Evolutionary conservation across 2,797 vertebrate genomes (phyloP).

Genomic region (Oreochromis grahami): DNA sequence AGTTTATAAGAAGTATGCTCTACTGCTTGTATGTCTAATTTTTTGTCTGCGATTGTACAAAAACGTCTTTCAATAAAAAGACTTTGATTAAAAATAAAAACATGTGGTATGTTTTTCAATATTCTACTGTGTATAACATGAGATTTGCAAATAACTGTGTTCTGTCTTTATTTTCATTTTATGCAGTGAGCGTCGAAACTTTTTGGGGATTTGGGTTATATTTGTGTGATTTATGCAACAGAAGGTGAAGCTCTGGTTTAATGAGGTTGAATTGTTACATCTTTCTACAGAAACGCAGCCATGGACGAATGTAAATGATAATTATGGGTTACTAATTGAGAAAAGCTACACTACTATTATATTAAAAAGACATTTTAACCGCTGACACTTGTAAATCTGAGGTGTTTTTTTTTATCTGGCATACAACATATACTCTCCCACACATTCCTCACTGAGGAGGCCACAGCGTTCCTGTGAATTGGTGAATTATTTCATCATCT

Average conservation of each 20-base stretch:
- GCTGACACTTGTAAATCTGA: neutral
- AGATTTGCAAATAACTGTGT: neutral
- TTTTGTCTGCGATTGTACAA: neutral
- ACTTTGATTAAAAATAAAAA: no score
- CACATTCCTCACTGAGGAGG: conserved; percentile 1
- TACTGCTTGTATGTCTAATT: neutral
- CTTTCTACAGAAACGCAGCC: neutral
- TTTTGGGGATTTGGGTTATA: neutral
- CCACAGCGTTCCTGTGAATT: neutral
- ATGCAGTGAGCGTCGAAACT: neutral
- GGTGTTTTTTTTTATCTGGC: fast-evolving
- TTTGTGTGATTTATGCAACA: conserved; percentile 23
- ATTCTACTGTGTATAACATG: neutral
- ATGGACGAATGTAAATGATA: neutral
- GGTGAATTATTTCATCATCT: neutral
- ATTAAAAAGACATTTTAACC: neutral
- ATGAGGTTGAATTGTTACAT: conserved; percentile 5
- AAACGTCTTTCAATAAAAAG: neutral
- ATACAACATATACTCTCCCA: neutral
- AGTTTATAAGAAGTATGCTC: neutral
- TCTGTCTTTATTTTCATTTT: neutral
- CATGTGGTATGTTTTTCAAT: neutral
- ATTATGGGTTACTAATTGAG: neutral
- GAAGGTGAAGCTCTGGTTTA: neutral
- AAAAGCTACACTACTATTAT: neutral